Evolutionary conservation across 1,140 invertebrate genomes (phyloP).

Genomic region (Scaptomyza pallida): DNA sequence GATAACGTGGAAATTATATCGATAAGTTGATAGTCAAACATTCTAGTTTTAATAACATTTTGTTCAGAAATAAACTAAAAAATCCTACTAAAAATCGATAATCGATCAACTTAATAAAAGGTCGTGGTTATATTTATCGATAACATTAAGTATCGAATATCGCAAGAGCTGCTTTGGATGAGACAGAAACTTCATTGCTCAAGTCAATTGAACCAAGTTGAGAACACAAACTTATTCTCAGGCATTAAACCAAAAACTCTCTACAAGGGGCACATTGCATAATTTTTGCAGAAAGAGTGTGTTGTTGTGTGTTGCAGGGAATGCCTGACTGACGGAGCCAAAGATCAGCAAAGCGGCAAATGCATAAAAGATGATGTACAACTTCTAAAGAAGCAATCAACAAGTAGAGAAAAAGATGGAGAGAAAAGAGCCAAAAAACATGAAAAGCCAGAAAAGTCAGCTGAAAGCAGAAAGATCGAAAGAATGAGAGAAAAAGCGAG

Average conservation of each 20-base stretch:
- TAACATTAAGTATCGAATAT: too few relatives aligned
- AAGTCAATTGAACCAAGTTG: slow-evolving; percentile 4
- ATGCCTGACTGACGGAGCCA: slow-evolving; percentile 13
- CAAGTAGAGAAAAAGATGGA: neutral
- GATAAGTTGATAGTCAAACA: too few relatives aligned
- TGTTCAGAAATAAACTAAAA: too few relatives aligned
- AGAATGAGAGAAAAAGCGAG: neutral
- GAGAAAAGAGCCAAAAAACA: slow-evolving; percentile 19
- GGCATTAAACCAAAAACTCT: neutral
- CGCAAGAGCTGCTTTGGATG: too few relatives aligned
- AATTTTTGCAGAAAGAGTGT: too few relatives aligned
- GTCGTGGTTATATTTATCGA: too few relatives aligned
- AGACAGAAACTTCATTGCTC: too few relatives aligned
- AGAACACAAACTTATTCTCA: slow-evolving; percentile 2
- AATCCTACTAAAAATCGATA: too few relatives aligned
- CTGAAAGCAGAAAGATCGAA: slow-evolving; percentile 10
- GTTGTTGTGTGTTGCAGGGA: too few relatives aligned
- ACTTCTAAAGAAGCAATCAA: slow-evolving; percentile 46
- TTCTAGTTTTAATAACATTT: too few relatives aligned
- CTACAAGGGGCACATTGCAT: too few relatives aligned
- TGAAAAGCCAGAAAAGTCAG: slow-evolving; percentile 26
- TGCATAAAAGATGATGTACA: slow-evolving; percentile 48
- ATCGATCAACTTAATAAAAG: neutral
- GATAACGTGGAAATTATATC: too few relatives aligned
- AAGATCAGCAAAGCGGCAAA: slow-evolving; percentile 47